Conservation (phyloP, 1,140 invertebrate genomes). For the Musca domestica region DNA sequence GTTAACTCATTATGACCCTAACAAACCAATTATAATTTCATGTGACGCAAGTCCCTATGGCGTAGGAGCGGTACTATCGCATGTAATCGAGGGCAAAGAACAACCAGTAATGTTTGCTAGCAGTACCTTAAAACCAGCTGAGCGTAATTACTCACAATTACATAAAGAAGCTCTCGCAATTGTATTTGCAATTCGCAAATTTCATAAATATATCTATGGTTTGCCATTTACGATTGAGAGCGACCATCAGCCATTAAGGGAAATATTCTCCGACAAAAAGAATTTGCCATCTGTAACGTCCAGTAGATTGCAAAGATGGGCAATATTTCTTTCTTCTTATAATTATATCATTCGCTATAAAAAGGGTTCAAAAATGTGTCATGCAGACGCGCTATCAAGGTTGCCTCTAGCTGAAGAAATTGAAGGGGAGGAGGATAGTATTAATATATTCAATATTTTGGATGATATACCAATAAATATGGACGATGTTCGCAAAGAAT, state of each 20-base stretch:
- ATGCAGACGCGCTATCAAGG: slow-evolving; percentile 33
- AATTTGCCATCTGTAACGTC: slow-evolving; percentile 33
- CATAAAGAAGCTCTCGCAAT: slow-evolving; percentile 56
- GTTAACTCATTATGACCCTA: slow-evolving; percentile 29
- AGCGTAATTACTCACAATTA: slow-evolving; percentile 44
- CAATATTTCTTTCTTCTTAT: slow-evolving; percentile 34
- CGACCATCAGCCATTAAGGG: slow-evolving; percentile 43
- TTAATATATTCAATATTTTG: slow-evolving; percentile 9
- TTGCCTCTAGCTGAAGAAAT: slow-evolving; percentile 11
- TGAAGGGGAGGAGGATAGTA: slow-evolving; percentile 7
- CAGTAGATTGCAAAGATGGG: slow-evolving; percentile 32
- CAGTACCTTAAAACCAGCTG: slow-evolving; percentile 27
- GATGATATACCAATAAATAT: slow-evolving; percentile 5
- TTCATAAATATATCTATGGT: slow-evolving; percentile 54
- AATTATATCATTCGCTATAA: slow-evolving; percentile 30
- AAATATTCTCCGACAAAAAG: slow-evolving; percentile 36
- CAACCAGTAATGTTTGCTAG: slow-evolving; percentile 31
- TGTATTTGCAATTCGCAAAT: slow-evolving; percentile 55
- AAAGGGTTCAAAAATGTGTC: slow-evolving; percentile 28
- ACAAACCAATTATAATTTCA: slow-evolving; percentile 25
- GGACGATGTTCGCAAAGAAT: not conserved
- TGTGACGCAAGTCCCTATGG: slow-evolving; percentile 23
- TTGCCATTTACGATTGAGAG: slow-evolving; percentile 38
- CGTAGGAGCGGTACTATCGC: slow-evolving; percentile 23
- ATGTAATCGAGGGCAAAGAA: slow-evolving; percentile 33